These are phyloP conservation scores for Orchesella flavescens DNA, from an alignment of 2,888 invertebrate genomes.

Conservation along the genomic window DNA sequence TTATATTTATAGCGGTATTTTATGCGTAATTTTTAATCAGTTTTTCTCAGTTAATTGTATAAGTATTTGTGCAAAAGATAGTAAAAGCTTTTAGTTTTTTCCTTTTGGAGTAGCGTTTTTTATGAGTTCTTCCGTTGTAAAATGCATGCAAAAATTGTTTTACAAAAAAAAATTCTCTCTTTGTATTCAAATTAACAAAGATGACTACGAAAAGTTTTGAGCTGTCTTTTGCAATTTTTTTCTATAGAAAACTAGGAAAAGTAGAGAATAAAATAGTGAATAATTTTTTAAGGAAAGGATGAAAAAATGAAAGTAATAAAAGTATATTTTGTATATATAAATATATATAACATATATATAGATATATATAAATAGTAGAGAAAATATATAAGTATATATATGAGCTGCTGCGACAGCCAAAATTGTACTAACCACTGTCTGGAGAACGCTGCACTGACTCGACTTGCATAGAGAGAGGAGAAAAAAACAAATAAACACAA, in stretches of 20 bases:
- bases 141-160: too few relatives aligned
- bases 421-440: conserved; percentile 69
- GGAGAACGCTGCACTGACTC: conserved; percentile 67
- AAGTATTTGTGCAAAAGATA: too few relatives aligned
- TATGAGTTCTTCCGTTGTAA: too few relatives aligned
- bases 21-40: too few relatives aligned
- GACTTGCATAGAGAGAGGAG: conserved; percentile 56
- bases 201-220: neutral
- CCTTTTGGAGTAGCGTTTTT: too few relatives aligned
- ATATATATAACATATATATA: conserved; percentile 29
- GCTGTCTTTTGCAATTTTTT: too few relatives aligned
- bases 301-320: neutral
- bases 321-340: conserved; percentile 5
- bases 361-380: neutral
- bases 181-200: too few relatives aligned
- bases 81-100: too few relatives aligned
- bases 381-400: conserved; percentile 28
- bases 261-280: neutral
- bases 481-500: conserved; percentile 51
- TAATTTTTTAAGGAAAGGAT: neutral
- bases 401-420: conserved; percentile 67
- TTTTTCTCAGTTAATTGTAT: too few relatives aligned
- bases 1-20: too few relatives aligned
- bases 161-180: too few relatives aligned
- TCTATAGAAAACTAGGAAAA: neutral